phyloP scores from a whole-genome alignment of 2,797 vertebrate genomes.

The Sternarchorhynchus goeldii region DNA sequence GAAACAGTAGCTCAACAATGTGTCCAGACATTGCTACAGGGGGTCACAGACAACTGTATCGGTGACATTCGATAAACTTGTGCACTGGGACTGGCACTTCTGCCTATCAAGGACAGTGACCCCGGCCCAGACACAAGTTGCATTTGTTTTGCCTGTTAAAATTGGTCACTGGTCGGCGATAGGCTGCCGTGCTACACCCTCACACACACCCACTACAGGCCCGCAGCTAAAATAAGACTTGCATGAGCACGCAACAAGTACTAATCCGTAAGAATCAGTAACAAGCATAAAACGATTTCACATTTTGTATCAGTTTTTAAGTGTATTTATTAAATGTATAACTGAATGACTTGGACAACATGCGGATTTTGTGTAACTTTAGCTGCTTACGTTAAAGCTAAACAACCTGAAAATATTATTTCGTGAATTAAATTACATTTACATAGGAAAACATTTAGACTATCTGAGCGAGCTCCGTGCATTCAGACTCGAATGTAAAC shows the following conservation, averaged over 20 bases:
- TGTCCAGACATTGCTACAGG: too few species aligned
- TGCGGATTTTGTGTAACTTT: too few species aligned
- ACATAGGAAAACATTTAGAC: too few species aligned
- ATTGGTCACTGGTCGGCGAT: slow-evolving; percentile 58
- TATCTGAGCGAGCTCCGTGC: too few species aligned
- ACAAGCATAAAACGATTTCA: neutral
- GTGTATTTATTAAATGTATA: neutral
- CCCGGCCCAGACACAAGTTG: neutral
- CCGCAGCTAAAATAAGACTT: slow-evolving; percentile 63
- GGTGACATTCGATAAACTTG: neutral
- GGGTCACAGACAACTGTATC: too few species aligned
- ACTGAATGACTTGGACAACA: too few species aligned
- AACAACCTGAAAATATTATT: too few species aligned
- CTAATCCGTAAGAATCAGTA: neutral
- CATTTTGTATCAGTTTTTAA: neutral
- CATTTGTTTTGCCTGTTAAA: slow-evolving; percentile 9
- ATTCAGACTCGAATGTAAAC: too few species aligned
- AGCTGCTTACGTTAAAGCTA: too few species aligned
- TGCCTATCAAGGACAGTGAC: slow-evolving; percentile 4
- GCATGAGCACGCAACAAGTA: neutral
- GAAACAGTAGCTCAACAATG: too few species aligned
- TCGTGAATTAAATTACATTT: too few species aligned
- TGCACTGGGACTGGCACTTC: neutral
- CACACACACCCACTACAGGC: slow-evolving; percentile 56
- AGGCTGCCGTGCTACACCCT: slow-evolving; percentile 64